A percentile compares a stretch with the other conserved stretches of the same genome.
phyloP scores from a whole-genome alignment of 2,113 vertebrate genomes.

The Pteropus alecto region DNA sequence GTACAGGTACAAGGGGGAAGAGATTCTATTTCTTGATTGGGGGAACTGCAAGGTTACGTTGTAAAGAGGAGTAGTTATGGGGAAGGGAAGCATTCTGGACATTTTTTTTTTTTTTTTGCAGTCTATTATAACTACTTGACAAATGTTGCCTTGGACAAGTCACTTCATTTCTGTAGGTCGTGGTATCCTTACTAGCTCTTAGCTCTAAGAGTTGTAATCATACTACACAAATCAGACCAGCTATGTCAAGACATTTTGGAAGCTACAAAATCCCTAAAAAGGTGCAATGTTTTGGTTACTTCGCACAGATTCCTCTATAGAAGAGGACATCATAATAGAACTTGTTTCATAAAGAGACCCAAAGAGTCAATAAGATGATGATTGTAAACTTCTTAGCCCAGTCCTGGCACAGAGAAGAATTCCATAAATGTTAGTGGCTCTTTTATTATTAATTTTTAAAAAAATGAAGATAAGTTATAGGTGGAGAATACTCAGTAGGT shows the following conservation, averaged over 20 bases:
- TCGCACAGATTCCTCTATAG: not conserved
- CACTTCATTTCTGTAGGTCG: not conserved
- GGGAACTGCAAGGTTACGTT: not conserved
- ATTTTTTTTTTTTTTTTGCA: not conserved
- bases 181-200: not conserved
- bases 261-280: not conserved
- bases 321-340: not conserved
- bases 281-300: not conserved
- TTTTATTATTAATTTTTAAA: constrained; percentile 54
- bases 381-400: not conserved
- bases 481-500: constrained; percentile 32
- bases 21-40: not conserved
- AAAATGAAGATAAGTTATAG: constrained; percentile 9
- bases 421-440: not conserved
- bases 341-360: not conserved
- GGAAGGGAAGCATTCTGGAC: not conserved
- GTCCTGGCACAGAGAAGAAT: not conserved
- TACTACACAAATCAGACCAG: not conserved
- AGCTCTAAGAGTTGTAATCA: not conserved
- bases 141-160: not conserved
- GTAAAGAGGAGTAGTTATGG: not conserved
- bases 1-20: not conserved
- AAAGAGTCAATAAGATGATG: not conserved
- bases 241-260: not conserved
- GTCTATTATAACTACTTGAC: not conserved